A percentile compares a stretch with the other conserved stretches of the same genome.
phyloP scores from a whole-genome alignment of 2,113 vertebrate species.

The Vidua macroura region DNA sequence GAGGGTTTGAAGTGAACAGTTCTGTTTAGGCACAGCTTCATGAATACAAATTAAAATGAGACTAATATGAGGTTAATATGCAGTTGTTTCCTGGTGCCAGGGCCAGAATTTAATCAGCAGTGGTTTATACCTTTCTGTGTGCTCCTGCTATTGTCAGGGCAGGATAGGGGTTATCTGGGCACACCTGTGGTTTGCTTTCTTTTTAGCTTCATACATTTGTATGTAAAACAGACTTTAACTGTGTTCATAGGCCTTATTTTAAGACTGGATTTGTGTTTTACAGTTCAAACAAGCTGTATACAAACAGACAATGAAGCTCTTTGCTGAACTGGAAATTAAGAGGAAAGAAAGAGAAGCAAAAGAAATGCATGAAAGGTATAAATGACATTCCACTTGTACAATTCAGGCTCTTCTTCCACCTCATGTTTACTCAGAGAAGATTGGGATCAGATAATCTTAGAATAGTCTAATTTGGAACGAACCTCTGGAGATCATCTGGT shows the following conservation, averaged over 20 bases:
- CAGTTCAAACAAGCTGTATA: slow-evolving; percentile 97
- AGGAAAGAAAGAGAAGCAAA: slow-evolving; percentile 98
- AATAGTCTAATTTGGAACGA: not conserved
- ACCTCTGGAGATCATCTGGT: not conserved
- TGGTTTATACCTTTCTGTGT: not conserved
- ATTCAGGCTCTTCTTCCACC: not conserved
- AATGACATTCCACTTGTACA: not conserved
- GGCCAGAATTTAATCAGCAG: not conserved
- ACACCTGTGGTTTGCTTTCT: not conserved
- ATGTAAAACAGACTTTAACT: not conserved
- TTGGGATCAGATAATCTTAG: not conserved
- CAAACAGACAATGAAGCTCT: slow-evolving; percentile 99
- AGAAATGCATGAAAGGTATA: slow-evolving; percentile 98
- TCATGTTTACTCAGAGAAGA: not conserved
- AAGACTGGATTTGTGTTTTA: slow-evolving; percentile 39
- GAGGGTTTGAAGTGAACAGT: not conserved
- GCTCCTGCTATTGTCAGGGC: not conserved
- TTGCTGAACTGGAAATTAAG: slow-evolving; percentile 98
- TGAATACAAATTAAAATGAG: not conserved
- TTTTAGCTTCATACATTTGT: not conserved
- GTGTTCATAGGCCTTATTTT: not conserved
- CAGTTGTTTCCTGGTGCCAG: not conserved
- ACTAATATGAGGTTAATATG: not conserved
- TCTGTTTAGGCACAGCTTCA: not conserved
- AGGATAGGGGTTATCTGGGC: not conserved